Evolutionary conservation across 2,888 invertebrate species (phyloP).

Genomic region (Noctua janthe): DNA sequence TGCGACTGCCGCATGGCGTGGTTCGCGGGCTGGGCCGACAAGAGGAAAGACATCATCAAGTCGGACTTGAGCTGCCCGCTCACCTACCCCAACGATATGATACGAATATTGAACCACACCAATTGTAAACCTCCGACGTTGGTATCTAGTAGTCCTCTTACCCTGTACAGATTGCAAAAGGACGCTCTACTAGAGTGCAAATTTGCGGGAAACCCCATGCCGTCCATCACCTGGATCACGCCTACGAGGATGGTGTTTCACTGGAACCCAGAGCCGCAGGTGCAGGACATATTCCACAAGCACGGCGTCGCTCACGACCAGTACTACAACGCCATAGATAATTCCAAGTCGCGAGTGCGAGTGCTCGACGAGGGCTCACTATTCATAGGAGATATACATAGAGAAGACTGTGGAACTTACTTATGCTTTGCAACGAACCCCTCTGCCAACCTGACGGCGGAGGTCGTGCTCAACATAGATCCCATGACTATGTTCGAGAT

Average conservation of each 20-base stretch:
- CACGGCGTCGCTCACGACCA: slow-evolving; percentile 92
- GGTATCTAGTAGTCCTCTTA: slow-evolving; percentile 91
- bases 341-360: slow-evolving; percentile 90
- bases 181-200: slow-evolving; percentile 94
- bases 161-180: slow-evolving; percentile 91
- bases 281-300: slow-evolving; percentile 92
- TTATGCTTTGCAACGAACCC: slow-evolving; percentile 96
- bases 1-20: slow-evolving; percentile 97
- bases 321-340: slow-evolving; percentile 84
- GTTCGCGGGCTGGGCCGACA: slow-evolving; percentile 91
- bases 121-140: slow-evolving; percentile 92
- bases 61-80: slow-evolving; percentile 92
- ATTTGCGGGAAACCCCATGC: slow-evolving; percentile 94
- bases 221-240: slow-evolving; percentile 96
- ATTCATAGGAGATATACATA: slow-evolving; percentile 92
- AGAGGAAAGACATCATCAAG: slow-evolving; percentile 86
- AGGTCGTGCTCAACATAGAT: slow-evolving; percentile 95
- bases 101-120: slow-evolving; percentile 92
- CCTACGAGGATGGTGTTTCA: slow-evolving; percentile 93
- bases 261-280: slow-evolving; percentile 93
- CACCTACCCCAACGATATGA: slow-evolving; percentile 93
- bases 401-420: slow-evolving; percentile 96
- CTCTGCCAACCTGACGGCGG: slow-evolving; percentile 94
- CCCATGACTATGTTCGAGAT: slow-evolving; percentile 96
- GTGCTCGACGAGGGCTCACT: slow-evolving; percentile 95